phyloP scores from a whole-genome alignment of 2,797 vertebrate species.

The Margarornis squamiger region DNA sequence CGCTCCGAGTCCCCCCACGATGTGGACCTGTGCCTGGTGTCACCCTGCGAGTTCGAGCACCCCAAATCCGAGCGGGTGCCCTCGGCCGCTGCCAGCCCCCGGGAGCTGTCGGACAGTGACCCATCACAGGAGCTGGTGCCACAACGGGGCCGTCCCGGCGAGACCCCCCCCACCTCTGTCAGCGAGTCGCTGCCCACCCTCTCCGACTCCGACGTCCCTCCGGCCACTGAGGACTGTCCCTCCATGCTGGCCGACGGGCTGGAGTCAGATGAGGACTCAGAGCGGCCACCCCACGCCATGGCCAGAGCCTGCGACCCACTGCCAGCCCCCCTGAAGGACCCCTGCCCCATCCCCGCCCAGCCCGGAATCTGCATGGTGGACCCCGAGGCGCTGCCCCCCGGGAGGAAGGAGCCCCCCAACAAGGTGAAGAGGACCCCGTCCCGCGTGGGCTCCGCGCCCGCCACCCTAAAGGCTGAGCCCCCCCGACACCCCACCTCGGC shows the following conservation, averaged over 20 bases:
- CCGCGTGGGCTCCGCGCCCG: not conserved
- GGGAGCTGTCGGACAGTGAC: slow-evolving; percentile 81
- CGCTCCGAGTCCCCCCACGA: slow-evolving; percentile 83
- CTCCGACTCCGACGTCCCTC: slow-evolving; percentile 83
- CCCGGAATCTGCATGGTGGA: slow-evolving; percentile 91
- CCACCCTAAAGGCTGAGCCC: not conserved
- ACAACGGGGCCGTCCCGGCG: slow-evolving; percentile 35
- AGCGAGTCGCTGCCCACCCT: slow-evolving; percentile 83
- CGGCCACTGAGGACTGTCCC: slow-evolving; percentile 79
- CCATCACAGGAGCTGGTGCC: slow-evolving; percentile 77
- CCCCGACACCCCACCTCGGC: not conserved
- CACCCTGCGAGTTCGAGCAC: slow-evolving; percentile 93
- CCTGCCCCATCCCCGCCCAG: slow-evolving; percentile 82
- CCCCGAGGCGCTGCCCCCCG: slow-evolving; percentile 73
- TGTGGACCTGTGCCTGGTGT: slow-evolving; percentile 92
- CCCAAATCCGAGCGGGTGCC: slow-evolving; percentile 74
- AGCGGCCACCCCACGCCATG: slow-evolving; percentile 41
- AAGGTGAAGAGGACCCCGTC: slow-evolving; percentile 68
- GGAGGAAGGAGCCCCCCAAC: slow-evolving; percentile 26
- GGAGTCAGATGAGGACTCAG: slow-evolving; percentile 85
- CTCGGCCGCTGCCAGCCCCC: slow-evolving; percentile 42
- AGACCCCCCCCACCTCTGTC: slow-evolving; percentile 83
- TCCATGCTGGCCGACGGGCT: slow-evolving; percentile 80
- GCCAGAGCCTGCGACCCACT: slow-evolving; percentile 77
- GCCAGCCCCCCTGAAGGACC: slow-evolving; percentile 83